Evolutionary conservation across 2,113 vertebrate species (phyloP).

Genomic region (Spermophilus dauricus): DNA sequence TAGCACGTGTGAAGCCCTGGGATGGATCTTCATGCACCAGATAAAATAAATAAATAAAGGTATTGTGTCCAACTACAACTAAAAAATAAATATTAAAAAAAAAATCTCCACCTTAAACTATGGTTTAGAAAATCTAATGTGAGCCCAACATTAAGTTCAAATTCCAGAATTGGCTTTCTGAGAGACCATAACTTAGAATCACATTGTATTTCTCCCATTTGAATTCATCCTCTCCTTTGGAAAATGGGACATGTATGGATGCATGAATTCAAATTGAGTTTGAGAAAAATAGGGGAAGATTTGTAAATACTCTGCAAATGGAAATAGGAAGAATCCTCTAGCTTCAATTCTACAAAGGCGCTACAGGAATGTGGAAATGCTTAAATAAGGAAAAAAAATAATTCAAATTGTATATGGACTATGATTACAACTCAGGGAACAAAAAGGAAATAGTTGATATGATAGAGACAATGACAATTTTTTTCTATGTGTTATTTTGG

Average conservation of each 20-base stretch:
- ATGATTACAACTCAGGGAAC: background rate
- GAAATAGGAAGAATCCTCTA: background rate
- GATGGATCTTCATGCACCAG: no score
- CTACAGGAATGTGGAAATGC: background rate
- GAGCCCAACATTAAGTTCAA: background rate
- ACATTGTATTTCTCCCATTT: background rate
- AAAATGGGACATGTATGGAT: background rate
- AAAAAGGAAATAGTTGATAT: background rate
- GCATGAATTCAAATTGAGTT: background rate
- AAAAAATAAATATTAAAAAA: no score
- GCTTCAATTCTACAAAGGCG: background rate
- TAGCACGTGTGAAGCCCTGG: no score
- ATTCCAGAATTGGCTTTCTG: background rate
- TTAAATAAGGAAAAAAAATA: background rate
- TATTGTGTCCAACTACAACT: no score
- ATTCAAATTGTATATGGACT: rapidly evolving
- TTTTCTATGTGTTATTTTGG: background rate
- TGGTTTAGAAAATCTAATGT: background rate
- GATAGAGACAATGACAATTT: background rate
- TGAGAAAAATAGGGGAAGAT: background rate
- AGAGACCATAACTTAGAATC: background rate
- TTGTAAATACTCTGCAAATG: background rate
- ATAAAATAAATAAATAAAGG: no score
- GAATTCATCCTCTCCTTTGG: background rate
- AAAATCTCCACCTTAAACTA: background rate